These are phyloP conservation scores for Trypoxylus dichotomus DNA, from an alignment of 1,140 invertebrate genomes.

Conservation along the genomic window DNA sequence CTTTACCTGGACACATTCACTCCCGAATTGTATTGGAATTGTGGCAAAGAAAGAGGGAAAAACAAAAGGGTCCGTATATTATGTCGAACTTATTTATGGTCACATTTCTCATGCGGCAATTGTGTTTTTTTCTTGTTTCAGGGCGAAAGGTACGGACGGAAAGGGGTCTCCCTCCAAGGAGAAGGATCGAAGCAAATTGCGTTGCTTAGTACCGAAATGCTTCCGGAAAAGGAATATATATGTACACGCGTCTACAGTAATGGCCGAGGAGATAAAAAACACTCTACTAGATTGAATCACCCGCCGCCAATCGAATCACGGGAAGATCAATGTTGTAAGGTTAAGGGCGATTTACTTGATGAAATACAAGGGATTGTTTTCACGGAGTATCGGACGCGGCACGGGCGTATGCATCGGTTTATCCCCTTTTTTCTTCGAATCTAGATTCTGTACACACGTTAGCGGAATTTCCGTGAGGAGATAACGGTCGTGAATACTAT, in stretches of 20 bases:
- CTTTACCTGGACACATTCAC: neutral
- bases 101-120: neutral
- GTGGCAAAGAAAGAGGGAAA: neutral
- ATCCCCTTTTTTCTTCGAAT: no score
- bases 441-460: no score
- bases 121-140: neutral
- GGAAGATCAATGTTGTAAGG: constrained; percentile 27
- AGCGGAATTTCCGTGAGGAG: no score
- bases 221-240: neutral
- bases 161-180: neutral
- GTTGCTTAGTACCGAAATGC: neutral
- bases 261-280: constrained; percentile 6
- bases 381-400: no score
- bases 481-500: no score
- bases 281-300: constrained; percentile 27
- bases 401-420: no score
- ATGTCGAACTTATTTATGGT: neutral
- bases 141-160: neutral
- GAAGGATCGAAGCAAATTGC: neutral
- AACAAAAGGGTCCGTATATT: neutral
- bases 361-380: constrained; percentile 25
- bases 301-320: constrained; percentile 20
- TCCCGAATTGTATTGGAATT: neutral
- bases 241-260: constrained; percentile 9
- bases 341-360: constrained; percentile 28